These are phyloP conservation scores for Drosophila yakuba DNA, from an alignment of 1,140 invertebrate species.

Conservation along the genomic window DNA sequence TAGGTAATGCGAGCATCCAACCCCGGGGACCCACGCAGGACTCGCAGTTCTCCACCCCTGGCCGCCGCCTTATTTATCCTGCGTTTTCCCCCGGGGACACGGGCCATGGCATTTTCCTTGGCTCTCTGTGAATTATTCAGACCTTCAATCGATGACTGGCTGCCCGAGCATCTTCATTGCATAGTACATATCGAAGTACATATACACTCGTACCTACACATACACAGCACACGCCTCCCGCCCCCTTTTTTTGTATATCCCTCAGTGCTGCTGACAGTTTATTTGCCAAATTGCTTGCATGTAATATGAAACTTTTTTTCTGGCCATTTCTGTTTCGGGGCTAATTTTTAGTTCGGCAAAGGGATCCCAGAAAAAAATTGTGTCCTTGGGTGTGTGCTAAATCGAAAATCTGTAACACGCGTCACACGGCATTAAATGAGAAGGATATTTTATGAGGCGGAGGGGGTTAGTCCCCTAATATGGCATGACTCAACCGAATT, in stretches of 20 bases:
- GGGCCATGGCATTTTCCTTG: constrained; percentile 45
- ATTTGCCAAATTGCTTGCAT: constrained; percentile 80
- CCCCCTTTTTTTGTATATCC: constrained; percentile 7
- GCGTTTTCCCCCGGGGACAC: constrained; percentile 62
- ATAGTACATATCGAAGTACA: not conserved
- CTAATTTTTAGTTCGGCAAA: constrained; percentile 64
- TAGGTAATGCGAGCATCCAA: constrained; percentile 53
- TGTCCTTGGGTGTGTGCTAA: constrained; percentile 60
- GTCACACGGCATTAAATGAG: constrained; percentile 47
- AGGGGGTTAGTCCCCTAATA: constrained; percentile 44
- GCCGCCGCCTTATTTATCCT: constrained; percentile 64
- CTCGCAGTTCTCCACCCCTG: constrained; percentile 5
- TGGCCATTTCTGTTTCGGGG: constrained; percentile 27
- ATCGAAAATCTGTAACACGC: constrained; percentile 82
- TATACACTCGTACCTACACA: not conserved
- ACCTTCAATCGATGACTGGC: constrained; percentile 55
- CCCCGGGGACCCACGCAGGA: constrained; percentile 41
- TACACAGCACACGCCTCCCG: not conserved
- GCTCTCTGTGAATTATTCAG: constrained; percentile 72
- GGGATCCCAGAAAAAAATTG: constrained; percentile 20
- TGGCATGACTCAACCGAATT: constrained; percentile 65
- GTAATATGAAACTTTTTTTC: constrained; percentile 77
- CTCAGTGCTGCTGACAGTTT: constrained; percentile 72
- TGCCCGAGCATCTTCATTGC: constrained; percentile 49
- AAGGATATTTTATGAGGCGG: constrained; percentile 7